phyloP scores from a whole-genome alignment of 2,797 vertebrate species.

The Meda fulgida region DNA sequence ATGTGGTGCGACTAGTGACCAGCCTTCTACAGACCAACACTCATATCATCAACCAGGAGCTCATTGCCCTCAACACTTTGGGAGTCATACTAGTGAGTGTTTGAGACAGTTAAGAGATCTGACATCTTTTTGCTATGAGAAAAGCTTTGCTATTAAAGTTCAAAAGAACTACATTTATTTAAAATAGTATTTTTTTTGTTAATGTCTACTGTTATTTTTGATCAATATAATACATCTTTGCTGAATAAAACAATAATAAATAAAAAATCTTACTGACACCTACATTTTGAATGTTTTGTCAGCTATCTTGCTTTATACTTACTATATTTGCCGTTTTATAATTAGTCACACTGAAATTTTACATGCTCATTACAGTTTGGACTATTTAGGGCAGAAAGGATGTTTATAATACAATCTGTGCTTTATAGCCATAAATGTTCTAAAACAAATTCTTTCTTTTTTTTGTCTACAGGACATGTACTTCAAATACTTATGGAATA shows the following conservation, averaged over 20 bases:
- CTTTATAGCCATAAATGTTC: background rate
- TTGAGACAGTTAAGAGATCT: background rate
- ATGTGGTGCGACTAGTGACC: conserved; percentile 93
- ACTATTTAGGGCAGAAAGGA: background rate
- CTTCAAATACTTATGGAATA: conserved; percentile 99
- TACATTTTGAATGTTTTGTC: background rate
- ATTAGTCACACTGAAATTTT: background rate
- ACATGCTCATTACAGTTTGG: no score
- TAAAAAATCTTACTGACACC: background rate
- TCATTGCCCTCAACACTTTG: conserved; percentile 95
- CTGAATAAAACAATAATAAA: background rate
- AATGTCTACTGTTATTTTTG: no score
- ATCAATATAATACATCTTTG: background rate
- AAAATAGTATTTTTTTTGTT: no score
- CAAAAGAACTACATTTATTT: no score
- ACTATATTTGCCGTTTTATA: background rate
- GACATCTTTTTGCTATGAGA: background rate
- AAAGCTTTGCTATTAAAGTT: background rate
- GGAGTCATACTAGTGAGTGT: conserved; percentile 92
- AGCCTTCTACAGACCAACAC: conserved; percentile 93
- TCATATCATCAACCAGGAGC: conserved; percentile 90
- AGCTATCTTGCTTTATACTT: background rate
- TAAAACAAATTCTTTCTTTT: background rate
- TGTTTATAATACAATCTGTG: background rate
- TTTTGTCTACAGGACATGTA: conserved; percentile 89